Evolutionary conservation across 2,888 invertebrate species (phyloP), one percentile per base, ranked within the genome.

Genomic region (Lycophotia porphyrea): DNA sequence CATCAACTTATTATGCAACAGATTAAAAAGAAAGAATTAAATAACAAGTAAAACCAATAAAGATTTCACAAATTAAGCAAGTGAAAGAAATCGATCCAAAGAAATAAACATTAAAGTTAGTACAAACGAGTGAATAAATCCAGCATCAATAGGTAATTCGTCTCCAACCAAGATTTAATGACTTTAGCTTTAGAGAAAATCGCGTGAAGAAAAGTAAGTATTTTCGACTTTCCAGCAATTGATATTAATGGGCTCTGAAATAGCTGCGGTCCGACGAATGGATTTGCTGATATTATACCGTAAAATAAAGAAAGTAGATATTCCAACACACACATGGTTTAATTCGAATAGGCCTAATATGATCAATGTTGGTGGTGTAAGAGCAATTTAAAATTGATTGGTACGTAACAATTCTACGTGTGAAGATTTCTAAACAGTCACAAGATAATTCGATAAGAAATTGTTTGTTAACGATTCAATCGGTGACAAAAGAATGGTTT

Each of bases 181-280:
- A 78, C 72, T 69, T 80, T 61, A 60, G 67, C 82, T 87, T 88
- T 86, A 82, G 71, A 89, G 89, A 89, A 91, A 89, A 89, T 88
- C 83, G 82, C 83, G 44, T 82, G 74, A 81, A 83, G 84, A 80
- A 87, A 90, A 88, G 83, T 72, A 85, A 88, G 84, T 68, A 87
- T 89, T 89, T 87, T 90, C 90, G 73, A 91, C 91, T 92, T 92
- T 92, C 92, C 86, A 89, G 83, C 81, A 79, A 88, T 91, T 90
- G 86, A 85, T 88, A 85, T 88, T 78, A 90, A 90, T 88, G 80
- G 86, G 84, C 71, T 84, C 84, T 78, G 63, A 82, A 86, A 55
- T 79, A 68, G 58, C 63, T 76, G 81, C 55, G 80, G 84, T 79
- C 55, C 67, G 21, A 76, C 42, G 36, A 63, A 69, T 71, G 24